Evolutionary conservation across 2,797 vertebrate species (phyloP).

Genomic region (Bovichtus variegatus): DNA sequence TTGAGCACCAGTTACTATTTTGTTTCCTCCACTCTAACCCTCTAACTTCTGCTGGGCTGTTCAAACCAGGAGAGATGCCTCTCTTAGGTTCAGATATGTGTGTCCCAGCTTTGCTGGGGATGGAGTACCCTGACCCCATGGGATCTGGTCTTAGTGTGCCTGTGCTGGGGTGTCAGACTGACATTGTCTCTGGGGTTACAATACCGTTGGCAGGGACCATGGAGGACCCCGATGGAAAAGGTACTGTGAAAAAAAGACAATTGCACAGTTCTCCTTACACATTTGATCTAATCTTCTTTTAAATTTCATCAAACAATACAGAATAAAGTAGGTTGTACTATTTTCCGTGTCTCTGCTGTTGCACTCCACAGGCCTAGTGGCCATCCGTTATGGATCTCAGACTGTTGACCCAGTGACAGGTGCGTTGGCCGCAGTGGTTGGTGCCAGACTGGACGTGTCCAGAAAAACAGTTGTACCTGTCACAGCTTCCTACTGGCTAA

Average conservation of each 20-base stretch:
- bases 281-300: neutral
- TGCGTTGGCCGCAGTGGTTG: slow-evolving; percentile 85
- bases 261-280: neutral
- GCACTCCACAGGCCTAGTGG: slow-evolving; percentile 87
- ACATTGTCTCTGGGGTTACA: slow-evolving; percentile 77
- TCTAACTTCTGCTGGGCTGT: neutral
- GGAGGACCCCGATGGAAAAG: slow-evolving; percentile 90
- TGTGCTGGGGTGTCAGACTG: slow-evolving; percentile 87
- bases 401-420: slow-evolving; percentile 88
- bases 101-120: slow-evolving; percentile 87
- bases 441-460: slow-evolving; percentile 82
- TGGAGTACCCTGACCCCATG: slow-evolving; percentile 91
- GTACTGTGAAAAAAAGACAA: slow-evolving; percentile 65
- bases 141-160: slow-evolving; percentile 90
- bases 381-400: slow-evolving; percentile 87
- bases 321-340: neutral
- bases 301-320: neutral
- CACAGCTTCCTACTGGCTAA: slow-evolving; percentile 84
- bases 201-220: slow-evolving; percentile 89
- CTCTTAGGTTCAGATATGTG: slow-evolving; percentile 82
- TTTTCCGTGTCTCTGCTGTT: slow-evolving; percentile 4
- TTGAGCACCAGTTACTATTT: neutral
- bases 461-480: slow-evolving; percentile 84
- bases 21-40: neutral
- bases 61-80: slow-evolving; percentile 84